phyloP scores from a whole-genome alignment of 2,797 vertebrate genomes.

The Atherinosoma microstoma region DNA sequence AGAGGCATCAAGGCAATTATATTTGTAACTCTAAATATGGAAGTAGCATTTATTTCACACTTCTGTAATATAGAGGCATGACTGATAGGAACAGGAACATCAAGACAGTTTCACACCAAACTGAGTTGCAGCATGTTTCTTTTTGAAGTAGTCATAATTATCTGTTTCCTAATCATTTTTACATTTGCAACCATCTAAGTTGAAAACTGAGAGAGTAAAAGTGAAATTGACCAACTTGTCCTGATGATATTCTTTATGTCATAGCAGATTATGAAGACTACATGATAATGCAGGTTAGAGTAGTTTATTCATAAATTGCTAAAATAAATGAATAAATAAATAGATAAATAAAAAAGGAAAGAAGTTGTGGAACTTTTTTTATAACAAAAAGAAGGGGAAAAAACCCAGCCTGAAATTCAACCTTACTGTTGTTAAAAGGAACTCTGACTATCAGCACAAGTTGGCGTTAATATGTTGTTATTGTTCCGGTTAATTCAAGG shows the following conservation, averaged over 20 bases:
- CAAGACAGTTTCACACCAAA: no score
- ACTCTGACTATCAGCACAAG: no score
- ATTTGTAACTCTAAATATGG: conserved; percentile 32
- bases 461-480: no score
- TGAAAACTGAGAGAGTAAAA: no score
- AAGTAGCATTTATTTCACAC: conserved; percentile 2
- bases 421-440: no score
- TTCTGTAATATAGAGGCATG: not conserved
- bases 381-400: no score
- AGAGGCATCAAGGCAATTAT: conserved; percentile 6
- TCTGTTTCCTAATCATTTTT: not conserved
- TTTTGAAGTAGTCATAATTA: not conserved
- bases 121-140: not conserved
- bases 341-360: no score
- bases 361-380: no score
- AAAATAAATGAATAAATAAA: no score
- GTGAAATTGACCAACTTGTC: no score
- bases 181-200: not conserved
- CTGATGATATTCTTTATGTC: not conserved
- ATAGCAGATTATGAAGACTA: not conserved
- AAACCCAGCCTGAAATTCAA: no score
- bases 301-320: not conserved
- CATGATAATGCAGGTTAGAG: not conserved
- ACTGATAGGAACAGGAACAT: not conserved
- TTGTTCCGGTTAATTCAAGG: no score